Percentiles rank a stretch among this genome's conserved stretches.
Evolutionary conservation across 1,140 invertebrate genomes (phyloP).

Genomic region (Belonocnema kinseyi): DNA sequence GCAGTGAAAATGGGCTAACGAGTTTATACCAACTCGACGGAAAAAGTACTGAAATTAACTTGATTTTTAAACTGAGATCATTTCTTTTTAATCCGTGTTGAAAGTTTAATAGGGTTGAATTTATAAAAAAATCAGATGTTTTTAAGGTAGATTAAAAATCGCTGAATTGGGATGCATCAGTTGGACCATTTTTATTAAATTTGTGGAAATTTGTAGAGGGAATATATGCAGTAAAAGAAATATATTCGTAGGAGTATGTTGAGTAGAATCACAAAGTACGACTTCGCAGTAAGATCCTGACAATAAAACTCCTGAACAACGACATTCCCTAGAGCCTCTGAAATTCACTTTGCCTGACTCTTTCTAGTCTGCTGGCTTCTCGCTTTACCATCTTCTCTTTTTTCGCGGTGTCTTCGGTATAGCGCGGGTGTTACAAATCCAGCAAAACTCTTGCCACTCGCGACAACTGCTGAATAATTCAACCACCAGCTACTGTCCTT

Average conservation of each 20-base stretch:
- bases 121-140: not conserved
- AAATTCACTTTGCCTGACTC: slow-evolving; percentile 44
- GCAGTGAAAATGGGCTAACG: too few species aligned
- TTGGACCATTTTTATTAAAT: not conserved
- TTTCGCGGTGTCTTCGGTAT: slow-evolving; percentile 54
- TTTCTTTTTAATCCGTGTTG: too few species aligned
- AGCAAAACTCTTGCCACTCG: slow-evolving; percentile 63
- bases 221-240: not conserved
- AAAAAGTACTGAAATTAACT: too few species aligned
- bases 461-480: slow-evolving; percentile 70
- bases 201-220: not conserved
- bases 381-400: slow-evolving; percentile 50
- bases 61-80: too few species aligned
- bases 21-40: too few species aligned
- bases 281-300: slow-evolving; percentile 55
- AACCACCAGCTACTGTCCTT: slow-evolving; percentile 59
- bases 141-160: not conserved
- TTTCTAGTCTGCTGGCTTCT: slow-evolving; percentile 44
- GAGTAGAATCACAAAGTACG: slow-evolving; percentile 43
- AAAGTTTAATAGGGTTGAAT: too few species aligned
- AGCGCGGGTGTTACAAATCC: slow-evolving; percentile 67
- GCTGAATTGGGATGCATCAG: not conserved
- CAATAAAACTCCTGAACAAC: slow-evolving; percentile 51
- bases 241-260: not conserved
- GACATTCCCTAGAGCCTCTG: slow-evolving; percentile 44